Evolutionary conservation across 2,113 vertebrate species (phyloP), one percentile per base, ranked within the genome.

Genomic region (Ploceus nigricollis): DNA sequence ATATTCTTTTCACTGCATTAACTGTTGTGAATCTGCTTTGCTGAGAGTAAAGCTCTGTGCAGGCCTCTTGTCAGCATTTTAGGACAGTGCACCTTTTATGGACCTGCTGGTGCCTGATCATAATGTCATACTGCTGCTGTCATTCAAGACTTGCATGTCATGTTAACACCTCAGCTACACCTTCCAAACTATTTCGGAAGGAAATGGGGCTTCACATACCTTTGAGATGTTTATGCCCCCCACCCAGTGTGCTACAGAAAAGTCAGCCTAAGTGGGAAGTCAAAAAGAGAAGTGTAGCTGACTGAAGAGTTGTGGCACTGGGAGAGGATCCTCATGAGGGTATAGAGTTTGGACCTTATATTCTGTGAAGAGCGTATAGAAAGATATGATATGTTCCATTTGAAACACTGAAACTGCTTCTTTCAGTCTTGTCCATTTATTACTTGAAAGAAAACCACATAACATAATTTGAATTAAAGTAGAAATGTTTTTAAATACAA

Each of bases 41-140:
- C 17, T 54, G 11, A 31, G 31, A 53, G 27, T 37, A 61, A 57
- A 57, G 13, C 13, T 63, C 24, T 66, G 7, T 6, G 11, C 51
- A 81, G 21, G 4, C 1, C 3, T 17, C 15, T 56, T 37, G 7
- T 12, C 50, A 75, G 4, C 17, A 44, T 47, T 63, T 69, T 40
- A 65, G 33, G 17, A 30, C 19, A 79, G 19, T 0, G 2, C 2
- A 14, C 20, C 12, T 76, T 37, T 7, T 39, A 35, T 11, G 0
- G 0, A 51, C 7, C 23, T 60, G 9, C 18, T 35, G 23, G 11
- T 79, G 14, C 25, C 63, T 40, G 17, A 54, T 44, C 13, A 42
- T 0, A 3, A 24, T 37, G 28, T 10, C 30, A 60, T 11, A 15
- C 5, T 40, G 17, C 66, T 72, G 15, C 31, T 58, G 27, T 19